Conservation (phyloP, 2,113 vertebrate genomes). For the Pollachius pollachius region DNA sequence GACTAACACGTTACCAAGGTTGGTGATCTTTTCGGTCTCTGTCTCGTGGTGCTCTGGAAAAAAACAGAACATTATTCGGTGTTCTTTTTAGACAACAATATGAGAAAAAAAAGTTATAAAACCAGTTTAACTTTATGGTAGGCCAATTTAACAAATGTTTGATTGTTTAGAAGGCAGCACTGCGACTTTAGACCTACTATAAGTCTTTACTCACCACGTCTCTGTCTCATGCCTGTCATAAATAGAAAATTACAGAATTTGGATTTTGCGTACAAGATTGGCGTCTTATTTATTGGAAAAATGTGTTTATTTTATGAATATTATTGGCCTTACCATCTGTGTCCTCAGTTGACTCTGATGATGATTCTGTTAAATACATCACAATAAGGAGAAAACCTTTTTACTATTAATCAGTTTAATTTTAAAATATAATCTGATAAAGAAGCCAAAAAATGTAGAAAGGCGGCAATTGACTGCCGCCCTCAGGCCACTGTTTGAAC, state of each 20-base stretch:
- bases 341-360: constrained; percentile 55
- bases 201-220: constrained; percentile 35
- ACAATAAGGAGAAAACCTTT: background rate
- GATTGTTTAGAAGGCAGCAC: background rate
- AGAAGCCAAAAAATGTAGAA: too few species aligned
- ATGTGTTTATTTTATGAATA: background rate
- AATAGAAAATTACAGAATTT: background rate
- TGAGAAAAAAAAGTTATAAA: background rate
- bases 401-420: too few species aligned
- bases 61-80: constrained; percentile 1
- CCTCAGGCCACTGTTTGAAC: too few species aligned
- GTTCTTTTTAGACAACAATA: background rate
- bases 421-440: too few species aligned
- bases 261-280: too few species aligned
- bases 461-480: too few species aligned
- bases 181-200: too few species aligned
- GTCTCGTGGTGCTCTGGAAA: constrained; percentile 43
- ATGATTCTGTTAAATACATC: constrained; percentile 29
- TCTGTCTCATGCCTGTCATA: constrained; percentile 42
- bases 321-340: constrained; percentile 35
- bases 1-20: constrained; percentile 38
- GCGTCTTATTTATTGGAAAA: too few species aligned
- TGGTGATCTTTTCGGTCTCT: constrained; percentile 28
- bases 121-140: background rate
- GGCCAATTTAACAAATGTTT: background rate